phyloP scores from a whole-genome alignment of 2,888 invertebrate genomes.

The Brachynemurus nebulosus region DNA sequence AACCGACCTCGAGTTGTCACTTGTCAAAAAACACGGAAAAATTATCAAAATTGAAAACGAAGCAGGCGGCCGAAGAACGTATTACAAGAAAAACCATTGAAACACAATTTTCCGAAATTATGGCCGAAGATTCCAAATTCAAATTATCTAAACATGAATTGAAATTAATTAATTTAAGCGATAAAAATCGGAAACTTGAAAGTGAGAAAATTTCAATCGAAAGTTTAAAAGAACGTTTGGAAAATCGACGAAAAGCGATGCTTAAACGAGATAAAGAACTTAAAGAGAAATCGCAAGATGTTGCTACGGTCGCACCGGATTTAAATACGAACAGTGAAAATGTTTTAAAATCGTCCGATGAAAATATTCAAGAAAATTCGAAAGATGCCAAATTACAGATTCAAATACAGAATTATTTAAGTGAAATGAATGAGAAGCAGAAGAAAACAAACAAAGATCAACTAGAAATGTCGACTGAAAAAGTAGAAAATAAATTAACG shows the following conservation, averaged over 20 bases:
- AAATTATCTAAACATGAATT: neutral
- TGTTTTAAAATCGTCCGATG: no score
- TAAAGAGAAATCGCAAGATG: conserved; percentile 16
- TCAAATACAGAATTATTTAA: no score
- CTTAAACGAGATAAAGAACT: conserved; percentile 20
- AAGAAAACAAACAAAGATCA: no score
- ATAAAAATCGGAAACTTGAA: neutral
- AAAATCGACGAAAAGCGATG: conserved; percentile 5
- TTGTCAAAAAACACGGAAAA: conserved; percentile 9
- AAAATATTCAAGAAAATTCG: no score
- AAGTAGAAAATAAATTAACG: no score
- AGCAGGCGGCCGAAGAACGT: neutral
- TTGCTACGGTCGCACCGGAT: no score
- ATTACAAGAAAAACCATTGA: neutral
- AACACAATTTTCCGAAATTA: neutral
- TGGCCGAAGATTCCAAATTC: neutral
- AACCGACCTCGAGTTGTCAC: no score
- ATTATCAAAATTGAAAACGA: neutral
- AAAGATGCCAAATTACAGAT: no score
- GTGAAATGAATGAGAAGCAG: no score
- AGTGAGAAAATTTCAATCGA: neutral
- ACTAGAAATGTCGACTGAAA: no score
- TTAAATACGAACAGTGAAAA: no score
- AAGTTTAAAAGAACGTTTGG: neutral
- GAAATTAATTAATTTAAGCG: neutral